Base-by-base conservation (phyloP, 2,113 vertebrate species). In the Parus major region DNA sequence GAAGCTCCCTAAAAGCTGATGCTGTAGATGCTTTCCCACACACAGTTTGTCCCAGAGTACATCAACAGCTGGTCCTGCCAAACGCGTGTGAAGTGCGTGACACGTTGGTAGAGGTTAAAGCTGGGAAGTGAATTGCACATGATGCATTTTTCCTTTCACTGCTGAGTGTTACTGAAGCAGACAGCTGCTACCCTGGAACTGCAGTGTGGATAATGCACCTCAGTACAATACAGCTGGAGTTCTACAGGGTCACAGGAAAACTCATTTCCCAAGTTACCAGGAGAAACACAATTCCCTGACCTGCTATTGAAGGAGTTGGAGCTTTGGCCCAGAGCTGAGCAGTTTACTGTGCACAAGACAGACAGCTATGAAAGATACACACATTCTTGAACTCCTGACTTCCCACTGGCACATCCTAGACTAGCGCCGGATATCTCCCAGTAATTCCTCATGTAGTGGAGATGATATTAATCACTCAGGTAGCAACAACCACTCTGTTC, bases 301-400 rank as follows among this genome's bases (percentile, higher is more conserved):
- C 15, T 31, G 55, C 19, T 76, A 9, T 5, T 79, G 75, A 88
- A 89, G 64, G 27, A 86, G 15, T 4, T 56, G 25, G 39, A 68
- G 77, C 72, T 88, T 86, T 88, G 64, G 61, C 78, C 61, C 50
- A 22, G 52, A 82, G 69, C 73, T 64, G 55, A 86, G 66, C 68
- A 79, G 55, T 83, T 64, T 49, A 44, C 59, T 35, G 1, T 52
- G 59, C 46, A 31, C 11, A 61, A 90, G 88, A 94, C 52, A 68
- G 84, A 94, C 90, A 96, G 75, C 91, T 90, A 65, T 56, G 69
- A 82, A 86, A 82, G 81, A 82, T 86, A 72, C 3, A 21, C 94
- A 92, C 20, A 3, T 84, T 77, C 56, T 71, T 92, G 90, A 96
- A 97, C 96, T 93, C 71, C 68, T 96, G 86, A 95, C 95, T 96